A percentile compares a stretch with the other conserved stretches of the same genome.
Conservation (phyloP, 2,888 invertebrate species). For the Schrankia costaestrigalis region DNA sequence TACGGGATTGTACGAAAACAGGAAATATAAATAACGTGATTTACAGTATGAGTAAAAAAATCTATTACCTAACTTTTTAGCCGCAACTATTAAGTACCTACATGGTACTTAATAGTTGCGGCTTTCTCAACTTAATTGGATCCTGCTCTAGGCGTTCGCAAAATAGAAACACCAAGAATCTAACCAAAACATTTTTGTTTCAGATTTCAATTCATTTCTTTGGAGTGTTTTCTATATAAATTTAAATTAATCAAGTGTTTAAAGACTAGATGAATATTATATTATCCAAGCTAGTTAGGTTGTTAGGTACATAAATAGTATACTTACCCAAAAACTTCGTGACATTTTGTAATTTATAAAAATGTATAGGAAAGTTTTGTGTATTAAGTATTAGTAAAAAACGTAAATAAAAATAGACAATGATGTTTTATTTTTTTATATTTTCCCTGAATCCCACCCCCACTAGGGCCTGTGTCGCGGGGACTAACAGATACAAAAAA, state of each 20-base stretch:
- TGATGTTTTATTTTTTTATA: constrained; percentile 54
- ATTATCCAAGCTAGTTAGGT: constrained; percentile 51
- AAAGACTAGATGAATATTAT: constrained; percentile 58
- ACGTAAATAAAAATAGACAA: constrained; percentile 74
- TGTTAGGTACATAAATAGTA: constrained; percentile 46
- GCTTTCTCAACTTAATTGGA: too few relatives aligned
- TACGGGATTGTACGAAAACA: too few relatives aligned
- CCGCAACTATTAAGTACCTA: too few relatives aligned
- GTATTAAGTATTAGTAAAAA: constrained; percentile 65
- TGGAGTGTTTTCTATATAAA: constrained; percentile 31
- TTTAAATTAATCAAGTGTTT: constrained; percentile 58
- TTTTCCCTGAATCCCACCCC: too few relatives aligned
- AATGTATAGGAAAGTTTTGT: constrained; percentile 66
- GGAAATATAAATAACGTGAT: too few relatives aligned
- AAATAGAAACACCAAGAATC: too few relatives aligned
- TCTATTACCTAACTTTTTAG: too few relatives aligned
- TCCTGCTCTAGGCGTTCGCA: too few relatives aligned
- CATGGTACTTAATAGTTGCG: too few relatives aligned
- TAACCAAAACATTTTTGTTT: constrained; percentile 21
- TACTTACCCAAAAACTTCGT: constrained; percentile 45
- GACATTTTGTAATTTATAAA: constrained; percentile 62
- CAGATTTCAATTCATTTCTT: constrained; percentile 33
- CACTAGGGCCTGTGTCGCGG: too few relatives aligned
- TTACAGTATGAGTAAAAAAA: too few relatives aligned
- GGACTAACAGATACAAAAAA: too few relatives aligned